These are phyloP conservation scores for Macrotrachela quadricornifera DNA, from an alignment of 1,140 invertebrate genomes.

Conservation along the genomic window DNA sequence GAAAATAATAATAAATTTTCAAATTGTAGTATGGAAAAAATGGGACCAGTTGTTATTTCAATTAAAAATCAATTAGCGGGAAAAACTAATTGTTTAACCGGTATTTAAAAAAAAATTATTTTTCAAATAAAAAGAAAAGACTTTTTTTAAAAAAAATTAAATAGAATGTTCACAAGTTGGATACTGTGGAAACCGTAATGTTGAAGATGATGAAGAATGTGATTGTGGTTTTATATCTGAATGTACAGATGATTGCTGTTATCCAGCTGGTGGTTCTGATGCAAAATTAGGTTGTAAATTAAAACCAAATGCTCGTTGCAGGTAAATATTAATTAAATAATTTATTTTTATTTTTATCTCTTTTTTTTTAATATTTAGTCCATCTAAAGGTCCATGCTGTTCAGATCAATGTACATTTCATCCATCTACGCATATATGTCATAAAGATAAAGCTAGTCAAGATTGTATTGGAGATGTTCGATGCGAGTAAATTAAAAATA, in stretches of 20 bases:
- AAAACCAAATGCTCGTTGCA: slow-evolving; percentile 56
- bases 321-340: slow-evolving; percentile 37
- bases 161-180: slow-evolving; percentile 47
- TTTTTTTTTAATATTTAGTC: slow-evolving; percentile 37
- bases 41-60: slow-evolving; percentile 44
- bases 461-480: slow-evolving; percentile 2
- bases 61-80: slow-evolving; percentile 31
- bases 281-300: slow-evolving; percentile 39
- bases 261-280: slow-evolving; percentile 38
- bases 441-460: background rate
- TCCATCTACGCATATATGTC: background rate
- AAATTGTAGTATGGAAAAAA: slow-evolving; percentile 58
- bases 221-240: slow-evolving; percentile 89
- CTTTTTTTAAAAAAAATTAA: slow-evolving; percentile 33
- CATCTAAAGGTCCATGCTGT: slow-evolving; percentile 89
- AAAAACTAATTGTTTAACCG: background rate
- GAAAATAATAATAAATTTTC: slow-evolving; percentile 27
- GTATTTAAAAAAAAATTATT: background rate
- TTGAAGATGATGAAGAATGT: slow-evolving; percentile 87
- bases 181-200: slow-evolving; percentile 99
- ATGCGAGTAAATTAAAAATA: background rate
- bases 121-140: slow-evolving; percentile 66
- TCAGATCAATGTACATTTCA: slow-evolving; percentile 55
- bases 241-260: slow-evolving; percentile 68
- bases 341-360: slow-evolving; percentile 3